Evolutionary conservation across 2,113 vertebrate species (phyloP), one percentile per base, ranked within the genome.

Genomic region (Salvelinus namaycush): DNA sequence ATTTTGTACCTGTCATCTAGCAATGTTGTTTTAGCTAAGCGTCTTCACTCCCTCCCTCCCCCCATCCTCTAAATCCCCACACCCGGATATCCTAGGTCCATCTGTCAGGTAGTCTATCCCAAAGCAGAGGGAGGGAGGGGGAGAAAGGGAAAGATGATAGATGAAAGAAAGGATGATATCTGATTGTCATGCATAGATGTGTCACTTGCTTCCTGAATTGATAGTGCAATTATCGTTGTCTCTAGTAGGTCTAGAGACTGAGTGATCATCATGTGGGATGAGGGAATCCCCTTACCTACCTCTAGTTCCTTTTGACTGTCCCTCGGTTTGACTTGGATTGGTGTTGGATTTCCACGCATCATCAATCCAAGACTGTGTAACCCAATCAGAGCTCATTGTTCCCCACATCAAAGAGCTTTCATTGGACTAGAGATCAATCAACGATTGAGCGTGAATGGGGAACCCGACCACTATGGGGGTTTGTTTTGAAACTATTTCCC

Each of bases 361-460:
- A 85, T 87, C 87, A 87, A 83, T 81, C 84, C 60, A 84, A 12
- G 29, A n/a, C 85, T 64, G 49, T 78, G 89, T 87, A 87, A 90
- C 85, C 85, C 83, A 76, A 86, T 82, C 83, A 81, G 84, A 82
- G 77, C 12, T 73, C 83, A 88, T 90, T 88, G 83, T 88, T 87
- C 74, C 79, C 20, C 0, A 73, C 83, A 80, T 90, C 82, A 90
- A 90, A 90, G 87, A 71, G 72, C 20, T 78, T 78, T 68, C 79
- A 22, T 24, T 5, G 48, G 81, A 82, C 71, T 80, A 64, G 13
- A 83, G 83, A 88, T 89, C 87, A 82, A 83, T 89, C 84, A 83
- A 70, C 27, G 5, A 78, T 80, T 84, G 85, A 77, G 81, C 65
- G 62, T 20, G 39, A 76, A 74, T 70, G 78, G 5, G 70, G 72